Conservation (phyloP, 2,888 invertebrate genomes). For the Neoaliturus tenellus region DNA sequence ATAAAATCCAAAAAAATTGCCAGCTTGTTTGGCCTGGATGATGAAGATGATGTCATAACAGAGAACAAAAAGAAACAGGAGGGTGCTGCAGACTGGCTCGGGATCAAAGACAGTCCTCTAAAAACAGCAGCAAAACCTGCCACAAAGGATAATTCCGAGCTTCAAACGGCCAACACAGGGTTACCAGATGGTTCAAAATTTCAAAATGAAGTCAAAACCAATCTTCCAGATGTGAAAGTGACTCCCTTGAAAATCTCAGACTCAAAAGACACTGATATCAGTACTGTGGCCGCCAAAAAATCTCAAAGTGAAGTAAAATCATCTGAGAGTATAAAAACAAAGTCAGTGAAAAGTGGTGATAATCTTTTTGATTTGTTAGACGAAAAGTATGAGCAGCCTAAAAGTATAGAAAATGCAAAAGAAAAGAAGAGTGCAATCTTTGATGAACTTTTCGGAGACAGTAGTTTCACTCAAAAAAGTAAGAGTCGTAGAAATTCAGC, state of each 20-base stretch:
- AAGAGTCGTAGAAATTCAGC: constrained; percentile 24
- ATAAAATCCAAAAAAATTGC: constrained; percentile 49
- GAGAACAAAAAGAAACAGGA: constrained; percentile 28
- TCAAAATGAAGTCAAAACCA: neutral
- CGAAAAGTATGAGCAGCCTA: neutral
- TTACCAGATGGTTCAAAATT: neutral
- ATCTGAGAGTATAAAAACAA: neutral
- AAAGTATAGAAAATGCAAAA: constrained; percentile 7
- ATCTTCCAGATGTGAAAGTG: neutral
- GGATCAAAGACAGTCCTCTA: constrained; percentile 40
- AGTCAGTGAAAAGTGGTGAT: constrained; percentile 1
- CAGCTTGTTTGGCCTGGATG: constrained; percentile 48
- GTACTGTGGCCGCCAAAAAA: neutral
- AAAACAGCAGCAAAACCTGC: neutral
- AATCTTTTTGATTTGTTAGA: neutral
- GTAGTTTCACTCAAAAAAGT: neutral
- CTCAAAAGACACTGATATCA: neutral
- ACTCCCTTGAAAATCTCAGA: neutral
- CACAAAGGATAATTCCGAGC: neutral
- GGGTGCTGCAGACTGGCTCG: constrained; percentile 48
- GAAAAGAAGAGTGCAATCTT: constrained; percentile 44
- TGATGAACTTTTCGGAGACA: constrained; percentile 33
- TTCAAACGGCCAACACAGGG: neutral
- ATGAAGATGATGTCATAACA: neutral
- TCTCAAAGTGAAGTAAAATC: neutral